Percentiles rank a stretch among this genome's conserved stretches.
These are phyloP conservation scores for Cataglyphis livida DNA, from an alignment of 2,888 invertebrate species.

Conservation along the genomic window DNA sequence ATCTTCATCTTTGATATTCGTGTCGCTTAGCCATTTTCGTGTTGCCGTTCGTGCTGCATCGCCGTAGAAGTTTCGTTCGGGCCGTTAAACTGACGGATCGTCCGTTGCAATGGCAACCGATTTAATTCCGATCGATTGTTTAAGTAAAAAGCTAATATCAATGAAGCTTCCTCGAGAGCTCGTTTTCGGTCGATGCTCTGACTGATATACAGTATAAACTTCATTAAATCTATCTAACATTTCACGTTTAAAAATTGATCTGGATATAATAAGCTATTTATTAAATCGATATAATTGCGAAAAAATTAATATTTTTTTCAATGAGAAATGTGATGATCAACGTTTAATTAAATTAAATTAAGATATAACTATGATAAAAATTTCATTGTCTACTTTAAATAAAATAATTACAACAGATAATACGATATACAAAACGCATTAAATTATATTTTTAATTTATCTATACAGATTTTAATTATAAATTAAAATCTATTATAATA, in stretches of 20 bases:
- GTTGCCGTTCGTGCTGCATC: conserved; percentile 37
- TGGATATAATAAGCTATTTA: not conserved
- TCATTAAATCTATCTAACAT: not conserved
- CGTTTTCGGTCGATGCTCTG: not conserved
- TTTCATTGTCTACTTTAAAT: not conserved
- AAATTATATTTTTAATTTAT: not conserved
- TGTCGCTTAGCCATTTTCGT: conserved; percentile 49
- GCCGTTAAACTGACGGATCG: conserved; percentile 11
- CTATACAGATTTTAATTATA: not conserved
- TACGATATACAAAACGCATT: not conserved
- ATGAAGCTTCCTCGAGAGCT: not conserved
- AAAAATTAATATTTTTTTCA: not conserved
- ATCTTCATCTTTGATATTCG: conserved; percentile 40
- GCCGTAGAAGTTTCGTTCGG: conserved; percentile 37
- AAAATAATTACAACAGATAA: not conserved
- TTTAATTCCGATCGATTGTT: conserved; percentile 1
- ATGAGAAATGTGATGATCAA: not conserved
- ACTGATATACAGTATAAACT: not conserved
- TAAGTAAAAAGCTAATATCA: not conserved
- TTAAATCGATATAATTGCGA: not conserved
- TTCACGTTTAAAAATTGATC: not conserved
- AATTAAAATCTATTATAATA: no score
- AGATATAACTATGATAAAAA: not conserved
- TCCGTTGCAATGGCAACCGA: not conserved
- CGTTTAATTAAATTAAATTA: not conserved